phyloP scores from a whole-genome alignment of 1,140 invertebrate species.

The Theocolax elegans region DNA sequence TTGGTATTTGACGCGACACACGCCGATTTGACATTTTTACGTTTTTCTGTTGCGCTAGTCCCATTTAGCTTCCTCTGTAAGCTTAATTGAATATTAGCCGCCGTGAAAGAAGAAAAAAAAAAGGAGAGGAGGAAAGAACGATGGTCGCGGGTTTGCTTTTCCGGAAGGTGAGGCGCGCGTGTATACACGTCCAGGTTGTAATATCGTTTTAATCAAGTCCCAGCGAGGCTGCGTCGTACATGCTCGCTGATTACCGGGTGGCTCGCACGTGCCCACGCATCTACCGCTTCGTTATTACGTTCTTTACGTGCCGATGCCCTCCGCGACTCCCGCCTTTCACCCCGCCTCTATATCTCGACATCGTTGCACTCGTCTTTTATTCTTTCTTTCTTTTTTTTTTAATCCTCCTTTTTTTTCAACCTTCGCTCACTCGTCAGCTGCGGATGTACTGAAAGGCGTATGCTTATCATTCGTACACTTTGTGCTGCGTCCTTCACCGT shows the following conservation, averaged over 20 bases:
- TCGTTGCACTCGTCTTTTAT: too few species aligned
- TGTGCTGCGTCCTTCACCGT: too few species aligned
- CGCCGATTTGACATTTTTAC: too few species aligned
- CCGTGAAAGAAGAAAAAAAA: not conserved
- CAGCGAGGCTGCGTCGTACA: not conserved
- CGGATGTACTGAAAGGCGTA: too few species aligned
- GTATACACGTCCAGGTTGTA: not conserved
- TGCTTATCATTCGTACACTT: too few species aligned
- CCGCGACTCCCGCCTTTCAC: too few species aligned
- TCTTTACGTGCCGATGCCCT: not conserved
- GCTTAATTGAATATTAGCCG: not conserved
- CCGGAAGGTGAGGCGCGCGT: too few species aligned
- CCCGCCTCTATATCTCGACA: too few species aligned
- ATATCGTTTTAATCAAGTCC: conserved; percentile 21
- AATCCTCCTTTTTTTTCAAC: not conserved
- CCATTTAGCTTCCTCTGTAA: not conserved
- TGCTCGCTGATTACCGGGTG: not conserved
- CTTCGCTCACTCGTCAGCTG: conserved; percentile 4
- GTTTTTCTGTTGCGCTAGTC: too few species aligned
- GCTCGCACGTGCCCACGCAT: not conserved
- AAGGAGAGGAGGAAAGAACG: too few species aligned
- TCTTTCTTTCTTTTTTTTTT: not conserved
- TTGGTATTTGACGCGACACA: not conserved
- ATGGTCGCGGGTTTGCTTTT: too few species aligned
- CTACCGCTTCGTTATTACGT: not conserved